Percentiles rank a stretch among this genome's conserved stretches.
phyloP scores from a whole-genome alignment of 2,888 invertebrate species.

The Acanthopleura granulata region DNA sequence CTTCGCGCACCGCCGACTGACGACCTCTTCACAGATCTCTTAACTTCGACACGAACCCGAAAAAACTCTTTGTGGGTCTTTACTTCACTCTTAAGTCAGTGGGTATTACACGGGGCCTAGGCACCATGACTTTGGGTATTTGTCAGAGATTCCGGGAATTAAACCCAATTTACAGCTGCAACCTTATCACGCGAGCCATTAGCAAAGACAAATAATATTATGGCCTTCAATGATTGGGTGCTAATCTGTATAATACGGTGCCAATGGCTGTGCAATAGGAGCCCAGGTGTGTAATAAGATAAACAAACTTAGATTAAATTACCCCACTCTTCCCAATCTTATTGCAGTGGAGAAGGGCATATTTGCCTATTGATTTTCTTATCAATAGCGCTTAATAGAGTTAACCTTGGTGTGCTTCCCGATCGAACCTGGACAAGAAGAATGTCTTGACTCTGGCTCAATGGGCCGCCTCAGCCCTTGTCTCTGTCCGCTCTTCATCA shows the following conservation, averaged over 20 bases:
- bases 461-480: not conserved
- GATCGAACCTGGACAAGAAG: not conserved
- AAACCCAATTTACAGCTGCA: slow-evolving; percentile 19
- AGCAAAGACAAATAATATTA: slow-evolving; percentile 19
- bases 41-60: not conserved
- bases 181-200: slow-evolving; percentile 17
- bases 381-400: slow-evolving; percentile 16
- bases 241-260: slow-evolving; percentile 17
- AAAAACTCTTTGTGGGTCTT: not conserved
- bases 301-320: slow-evolving; percentile 19
- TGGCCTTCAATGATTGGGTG: slow-evolving; percentile 5
- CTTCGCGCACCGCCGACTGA: no score
- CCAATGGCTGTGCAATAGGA: slow-evolving; percentile 9
- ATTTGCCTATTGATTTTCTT: slow-evolving; percentile 19
- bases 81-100: not conserved
- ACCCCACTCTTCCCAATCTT: slow-evolving; percentile 12
- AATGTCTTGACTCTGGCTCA: not conserved
- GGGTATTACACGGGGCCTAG: not conserved
- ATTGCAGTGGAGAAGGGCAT: slow-evolving; percentile 11
- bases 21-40: no score
- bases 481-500: not conserved
- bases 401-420: slow-evolving; percentile 4
- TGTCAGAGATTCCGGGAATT: slow-evolving; percentile 13
- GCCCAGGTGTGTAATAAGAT: slow-evolving; percentile 11
- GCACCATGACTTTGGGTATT: slow-evolving; percentile 15